Evolutionary conservation across 2,797 vertebrate genomes (phyloP), one percentile per base, ranked within the genome.

Genomic region (Taeniopygia guttata): DNA sequence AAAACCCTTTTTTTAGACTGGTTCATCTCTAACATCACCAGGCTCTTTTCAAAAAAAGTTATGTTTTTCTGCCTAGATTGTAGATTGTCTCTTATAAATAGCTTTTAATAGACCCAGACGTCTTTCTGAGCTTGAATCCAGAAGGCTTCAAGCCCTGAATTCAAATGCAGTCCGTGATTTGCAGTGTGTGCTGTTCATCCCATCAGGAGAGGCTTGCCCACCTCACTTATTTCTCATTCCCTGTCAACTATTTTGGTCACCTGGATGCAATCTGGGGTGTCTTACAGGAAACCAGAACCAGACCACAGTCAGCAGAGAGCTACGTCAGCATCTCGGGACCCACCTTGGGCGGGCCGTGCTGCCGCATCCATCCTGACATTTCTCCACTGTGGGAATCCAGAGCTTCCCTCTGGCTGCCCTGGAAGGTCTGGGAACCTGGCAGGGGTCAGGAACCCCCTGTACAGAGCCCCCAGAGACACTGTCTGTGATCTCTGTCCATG

Each of bases 1-100:
- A 83, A 82, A 32, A 3, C 45, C 38, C 43, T 78, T 68, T 63
- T 88, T 85, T 85, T 48, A 87, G 56, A 62, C 45, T 7, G 3
- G 34, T 81, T 90, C 11, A 51, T 84, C 58, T 68, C 42, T 62
- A 82, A 69, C 83, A 79, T 80, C 79, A 43, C 52, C 16, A 20
- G 34, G 43, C 14, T 5, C 42, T 83, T 78, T 48, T 94, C 23
- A 13, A 10, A 70, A 67, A 81, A 75, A 59, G 34, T 76, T 77
- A 4, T 7, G 9, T 36, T 89, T 29, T 92, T 85, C 54, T 84
- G 72, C 40, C 36, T 80, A 54, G 76, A n/a, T 76, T 59, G 36
- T 63, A 74, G 81, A 73, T 87, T 75, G 42, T 72, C 64, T 85
- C 46, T 78, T 80, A 70, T 68, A 87, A 87, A 85, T 63, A 76